Conservation (phyloP, 2,113 vertebrate genomes). For the rabbit (Oryctolagus cuniculus) region mOryCun1.1 NC_091436.1:44925001-44925500, state of each 20-base stretch:
- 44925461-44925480: not conserved
- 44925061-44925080: not conserved
- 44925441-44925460: not conserved
- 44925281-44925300: not conserved
- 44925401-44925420: not conserved
- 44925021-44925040: not conserved
- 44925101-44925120: slow-evolving; percentile 34
- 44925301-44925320: not conserved
- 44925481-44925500: not conserved
- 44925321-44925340: slow-evolving; percentile 16
- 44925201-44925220: not conserved
- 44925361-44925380: not conserved
- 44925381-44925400: not conserved
- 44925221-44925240: not conserved
- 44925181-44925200: not conserved
- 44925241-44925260: slow-evolving; percentile 39
- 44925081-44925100: not conserved
- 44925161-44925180: slow-evolving; percentile 3
- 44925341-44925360: not conserved
- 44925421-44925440: not conserved
- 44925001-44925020: not conserved
- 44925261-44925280: not conserved
- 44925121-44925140: not conserved
- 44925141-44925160: not conserved
- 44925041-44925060: not conserved